Conservation (phyloP, 2,113 vertebrate species). For the Paracyprichromis sp. region DNA sequence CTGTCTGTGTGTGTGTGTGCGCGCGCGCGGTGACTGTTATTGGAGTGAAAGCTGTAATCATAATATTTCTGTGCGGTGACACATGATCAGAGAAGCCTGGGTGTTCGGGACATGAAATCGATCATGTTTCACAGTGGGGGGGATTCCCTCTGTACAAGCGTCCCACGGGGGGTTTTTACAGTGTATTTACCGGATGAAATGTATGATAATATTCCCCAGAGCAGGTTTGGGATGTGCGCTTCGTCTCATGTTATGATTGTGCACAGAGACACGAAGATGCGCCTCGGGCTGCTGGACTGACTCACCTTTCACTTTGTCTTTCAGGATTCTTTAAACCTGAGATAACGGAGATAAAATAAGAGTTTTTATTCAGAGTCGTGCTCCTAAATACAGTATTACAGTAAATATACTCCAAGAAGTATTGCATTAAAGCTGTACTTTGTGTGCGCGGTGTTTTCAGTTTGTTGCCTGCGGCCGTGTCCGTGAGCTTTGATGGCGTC, state of each 20-base stretch:
- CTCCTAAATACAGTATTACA: background rate
- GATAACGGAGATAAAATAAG: background rate
- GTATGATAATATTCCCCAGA: background rate
- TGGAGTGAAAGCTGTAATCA: background rate
- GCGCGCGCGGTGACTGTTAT: background rate
- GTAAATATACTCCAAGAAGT: background rate
- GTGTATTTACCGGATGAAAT: background rate
- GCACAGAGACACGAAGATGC: background rate
- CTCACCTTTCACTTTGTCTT: background rate
- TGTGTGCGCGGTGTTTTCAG: background rate
- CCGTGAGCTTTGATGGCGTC: background rate
- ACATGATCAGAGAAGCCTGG: background rate
- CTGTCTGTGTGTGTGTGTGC: rapidly evolving
- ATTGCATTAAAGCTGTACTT: background rate
- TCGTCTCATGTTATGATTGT: background rate
- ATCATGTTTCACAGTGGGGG: background rate
- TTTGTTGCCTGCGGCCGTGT: background rate
- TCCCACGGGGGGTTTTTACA: background rate
- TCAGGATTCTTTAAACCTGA: background rate
- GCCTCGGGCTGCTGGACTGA: background rate
- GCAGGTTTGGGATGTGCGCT: background rate
- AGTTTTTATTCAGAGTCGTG: background rate
- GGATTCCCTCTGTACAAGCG: background rate
- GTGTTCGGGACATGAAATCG: background rate
- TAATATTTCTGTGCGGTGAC: background rate